Conservation (phyloP, 35 echinoderm and acorn worm species). For the Amphiura filiformis region DNA sequence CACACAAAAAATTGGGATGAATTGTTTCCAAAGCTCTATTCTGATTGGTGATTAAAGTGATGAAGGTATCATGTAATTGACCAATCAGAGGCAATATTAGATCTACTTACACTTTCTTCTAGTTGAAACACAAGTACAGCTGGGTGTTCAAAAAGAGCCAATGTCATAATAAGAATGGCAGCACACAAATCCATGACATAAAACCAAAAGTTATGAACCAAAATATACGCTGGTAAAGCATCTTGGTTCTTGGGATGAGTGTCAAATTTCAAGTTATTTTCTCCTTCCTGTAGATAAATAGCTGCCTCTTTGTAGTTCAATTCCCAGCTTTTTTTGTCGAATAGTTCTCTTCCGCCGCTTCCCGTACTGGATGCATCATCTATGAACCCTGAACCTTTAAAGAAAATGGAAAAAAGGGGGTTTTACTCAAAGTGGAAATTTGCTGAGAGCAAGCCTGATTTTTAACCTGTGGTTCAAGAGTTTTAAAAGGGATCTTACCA, state of each 20-base stretch:
- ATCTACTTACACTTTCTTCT: no score
- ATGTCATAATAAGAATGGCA: slow-evolving; percentile 59
- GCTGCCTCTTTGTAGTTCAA: slow-evolving; percentile 92
- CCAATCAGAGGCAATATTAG: no score
- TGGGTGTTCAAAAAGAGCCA: slow-evolving; percentile 74
- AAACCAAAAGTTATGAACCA: slow-evolving; percentile 89
- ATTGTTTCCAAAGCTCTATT: no score
- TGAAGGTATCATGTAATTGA: no score
- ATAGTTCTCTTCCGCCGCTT: background rate
- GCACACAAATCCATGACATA: slow-evolving; percentile 73
- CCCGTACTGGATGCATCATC: background rate
- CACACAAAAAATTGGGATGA: no score
- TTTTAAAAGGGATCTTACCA: no score
- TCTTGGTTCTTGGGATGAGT: slow-evolving; percentile 75
- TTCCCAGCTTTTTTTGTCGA: slow-evolving; percentile 47
- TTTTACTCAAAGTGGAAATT: no score
- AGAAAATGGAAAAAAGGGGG: no score
- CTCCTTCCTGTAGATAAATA: slow-evolving; percentile 87
- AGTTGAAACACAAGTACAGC: slow-evolving; percentile 68
- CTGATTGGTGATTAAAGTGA: no score
- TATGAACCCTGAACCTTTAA: background rate
- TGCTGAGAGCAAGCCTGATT: no score
- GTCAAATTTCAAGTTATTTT: slow-evolving; percentile 78
- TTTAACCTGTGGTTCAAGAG: no score
- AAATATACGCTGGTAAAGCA: slow-evolving; percentile 83